Conservation (phyloP, 2,113 vertebrate species). For the Egretta garzetta region DNA sequence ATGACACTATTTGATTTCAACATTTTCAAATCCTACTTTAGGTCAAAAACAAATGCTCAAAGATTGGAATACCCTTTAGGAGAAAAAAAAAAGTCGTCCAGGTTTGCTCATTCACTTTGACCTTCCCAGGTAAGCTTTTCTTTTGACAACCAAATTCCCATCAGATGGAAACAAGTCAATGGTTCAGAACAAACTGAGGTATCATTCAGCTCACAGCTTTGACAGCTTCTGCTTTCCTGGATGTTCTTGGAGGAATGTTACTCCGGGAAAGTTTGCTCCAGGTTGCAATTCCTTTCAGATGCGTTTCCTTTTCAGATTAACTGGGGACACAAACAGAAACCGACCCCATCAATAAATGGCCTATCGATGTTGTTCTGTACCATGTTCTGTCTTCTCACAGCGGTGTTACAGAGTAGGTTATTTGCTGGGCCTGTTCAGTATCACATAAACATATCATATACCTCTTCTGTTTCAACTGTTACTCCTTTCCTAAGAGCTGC, state of each 20-base stretch:
- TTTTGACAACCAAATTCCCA: neutral
- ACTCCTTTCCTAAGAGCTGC: neutral
- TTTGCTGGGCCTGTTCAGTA: neutral
- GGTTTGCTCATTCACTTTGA: neutral
- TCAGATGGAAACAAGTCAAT: neutral
- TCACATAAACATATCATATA: neutral
- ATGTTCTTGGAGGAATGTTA: neutral
- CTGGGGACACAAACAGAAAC: neutral
- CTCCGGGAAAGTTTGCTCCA: neutral
- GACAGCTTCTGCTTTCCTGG: neutral
- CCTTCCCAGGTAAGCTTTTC: neutral
- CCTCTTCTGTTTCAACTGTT: neutral
- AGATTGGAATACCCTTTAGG: neutral
- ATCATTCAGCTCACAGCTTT: neutral
- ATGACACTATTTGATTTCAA: neutral
- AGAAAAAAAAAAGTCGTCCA: neutral
- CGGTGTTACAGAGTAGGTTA: neutral
- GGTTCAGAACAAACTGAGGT: neutral
- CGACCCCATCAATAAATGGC: neutral
- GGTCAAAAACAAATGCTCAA: neutral
- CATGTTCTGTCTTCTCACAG: neutral
- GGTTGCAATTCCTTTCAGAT: neutral
- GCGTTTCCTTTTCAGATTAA: neutral
- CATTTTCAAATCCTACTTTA: neutral
- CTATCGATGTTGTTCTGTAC: neutral